Evolutionary conservation across 1,140 invertebrate species (phyloP), one percentile per base, ranked within the genome.

Genomic region (Schlechtendalia chinensis): DNA sequence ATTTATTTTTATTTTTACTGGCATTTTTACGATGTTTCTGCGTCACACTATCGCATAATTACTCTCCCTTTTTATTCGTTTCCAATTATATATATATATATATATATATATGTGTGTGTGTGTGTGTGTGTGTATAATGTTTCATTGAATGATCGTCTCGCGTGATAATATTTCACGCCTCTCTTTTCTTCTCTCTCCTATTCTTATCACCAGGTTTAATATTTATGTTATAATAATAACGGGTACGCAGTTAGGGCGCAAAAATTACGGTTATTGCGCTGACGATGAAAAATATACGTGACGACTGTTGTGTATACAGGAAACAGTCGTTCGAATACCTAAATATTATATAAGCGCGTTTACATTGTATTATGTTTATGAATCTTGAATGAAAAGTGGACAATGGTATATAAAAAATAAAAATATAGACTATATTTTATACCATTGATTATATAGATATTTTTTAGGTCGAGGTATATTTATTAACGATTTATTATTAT

Each of bases 1-100:
- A 27, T 27, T 27, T 27, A 5, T 39, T 65, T 65, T 65, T 65
- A 65, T 65, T 74, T 74, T 74, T 74, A n/a, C 3, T 32, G 17
- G 27, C 27, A n/a, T 56, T 32, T 54, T 74, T 74, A 74, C 17
- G 71, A 56, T n/a, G 27, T 74, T 54, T 14, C 12, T 16, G 11
- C 17, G 12, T 74, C 71, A 74, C 24, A 74, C 24, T 56, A 32
- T 74, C 10, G 24, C 6, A 72, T 72, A 72, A 54, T 72, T 72
- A 17, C 24, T 72, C 50, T 10, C 0, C 12, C 10, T 72, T 16
- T 54, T 29, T 72, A 72, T 72, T 54, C 50, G 24, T 54, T 54
- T 72, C 8, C 50, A 17, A 32, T 72, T 32, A 54, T 54, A 32
- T 54, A n/a, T 53, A 72, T 53, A 19, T 17, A 24, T 71, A 53